Conservation (phyloP, 2,797 vertebrate species). For the Oreonectes daqikongensis region DNA sequence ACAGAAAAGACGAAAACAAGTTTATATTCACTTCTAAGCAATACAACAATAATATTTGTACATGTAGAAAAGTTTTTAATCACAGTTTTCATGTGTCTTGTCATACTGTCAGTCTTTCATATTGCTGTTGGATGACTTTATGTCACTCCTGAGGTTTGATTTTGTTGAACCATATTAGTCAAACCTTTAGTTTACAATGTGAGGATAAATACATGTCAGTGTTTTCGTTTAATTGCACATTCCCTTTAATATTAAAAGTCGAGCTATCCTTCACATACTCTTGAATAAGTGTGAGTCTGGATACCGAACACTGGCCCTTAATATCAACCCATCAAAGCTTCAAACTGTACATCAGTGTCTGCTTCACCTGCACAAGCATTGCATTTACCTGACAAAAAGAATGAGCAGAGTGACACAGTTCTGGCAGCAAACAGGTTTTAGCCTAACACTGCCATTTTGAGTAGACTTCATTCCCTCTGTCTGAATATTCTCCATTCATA, state of each 20-base stretch:
- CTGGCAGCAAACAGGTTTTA: neutral
- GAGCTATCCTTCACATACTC: neutral
- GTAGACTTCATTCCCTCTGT: constrained; percentile 18
- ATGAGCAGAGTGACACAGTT: neutral
- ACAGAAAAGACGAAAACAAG: too few relatives aligned
- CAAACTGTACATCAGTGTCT: neutral
- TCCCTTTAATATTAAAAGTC: neutral
- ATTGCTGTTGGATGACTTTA: too few relatives aligned
- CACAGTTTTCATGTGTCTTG: too few relatives aligned
- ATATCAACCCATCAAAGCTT: neutral
- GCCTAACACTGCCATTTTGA: neutral
- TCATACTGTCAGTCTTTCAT: too few relatives aligned
- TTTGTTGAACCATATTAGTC: too few relatives aligned
- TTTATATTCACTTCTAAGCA: too few relatives aligned
- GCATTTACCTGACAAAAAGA: constrained; percentile 27
- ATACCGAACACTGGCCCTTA: neutral
- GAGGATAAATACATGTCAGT: too few relatives aligned
- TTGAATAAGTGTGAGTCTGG: neutral
- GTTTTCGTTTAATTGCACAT: neutral
- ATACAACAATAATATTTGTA: too few relatives aligned
- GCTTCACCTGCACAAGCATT: neutral
- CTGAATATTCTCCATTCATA: neutral
- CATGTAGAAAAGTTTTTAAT: too few relatives aligned
- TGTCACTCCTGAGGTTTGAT: too few relatives aligned
- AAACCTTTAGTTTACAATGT: too few relatives aligned